A percentile compares a stretch with the other conserved stretches of the same genome.
Evolutionary conservation across 1,140 invertebrate species (phyloP).

Genomic region (Mesaphorura yosii): DNA sequence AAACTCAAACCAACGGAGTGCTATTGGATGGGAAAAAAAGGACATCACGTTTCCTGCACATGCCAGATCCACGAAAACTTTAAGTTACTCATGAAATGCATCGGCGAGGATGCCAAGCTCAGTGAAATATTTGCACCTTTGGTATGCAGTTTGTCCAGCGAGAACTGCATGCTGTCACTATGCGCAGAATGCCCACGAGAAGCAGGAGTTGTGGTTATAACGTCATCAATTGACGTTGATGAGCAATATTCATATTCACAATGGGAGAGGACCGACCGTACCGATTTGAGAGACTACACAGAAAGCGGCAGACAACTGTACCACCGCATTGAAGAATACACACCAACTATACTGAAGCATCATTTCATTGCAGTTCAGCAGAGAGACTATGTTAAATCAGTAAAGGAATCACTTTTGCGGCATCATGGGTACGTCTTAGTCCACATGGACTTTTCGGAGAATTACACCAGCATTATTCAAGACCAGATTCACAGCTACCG

Average conservation of each 20-base stretch:
- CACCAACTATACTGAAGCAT: not conserved
- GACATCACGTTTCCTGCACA: not conserved
- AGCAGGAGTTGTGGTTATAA: not conserved
- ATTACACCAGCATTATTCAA: conserved; percentile 33
- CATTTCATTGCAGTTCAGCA: conserved; percentile 4
- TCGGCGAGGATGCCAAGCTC: not conserved
- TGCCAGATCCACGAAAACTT: conserved; percentile 10
- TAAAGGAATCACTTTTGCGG: conserved; percentile 1
- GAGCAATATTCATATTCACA: not conserved
- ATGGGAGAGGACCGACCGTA: not conserved
- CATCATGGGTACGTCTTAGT: conserved; percentile 6
- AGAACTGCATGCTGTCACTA: not conserved
- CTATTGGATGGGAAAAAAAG: not conserved
- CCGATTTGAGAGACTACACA: not conserved
- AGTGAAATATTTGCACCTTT: not conserved
- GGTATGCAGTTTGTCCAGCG: not conserved
- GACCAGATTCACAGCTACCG: conserved; percentile 33
- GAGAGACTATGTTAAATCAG: not conserved
- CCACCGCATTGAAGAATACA: not conserved
- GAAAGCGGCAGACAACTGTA: not conserved
- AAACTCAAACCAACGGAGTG: conserved; percentile 3
- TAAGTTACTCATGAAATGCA: not conserved
- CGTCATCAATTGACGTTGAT: not conserved
- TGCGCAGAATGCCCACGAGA: conserved; percentile 1
- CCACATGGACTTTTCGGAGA: conserved; percentile 34